Evolutionary conservation across 64 coral and sea anemone species (phyloP).

Genomic region (Orbicella faveolata): DNA sequence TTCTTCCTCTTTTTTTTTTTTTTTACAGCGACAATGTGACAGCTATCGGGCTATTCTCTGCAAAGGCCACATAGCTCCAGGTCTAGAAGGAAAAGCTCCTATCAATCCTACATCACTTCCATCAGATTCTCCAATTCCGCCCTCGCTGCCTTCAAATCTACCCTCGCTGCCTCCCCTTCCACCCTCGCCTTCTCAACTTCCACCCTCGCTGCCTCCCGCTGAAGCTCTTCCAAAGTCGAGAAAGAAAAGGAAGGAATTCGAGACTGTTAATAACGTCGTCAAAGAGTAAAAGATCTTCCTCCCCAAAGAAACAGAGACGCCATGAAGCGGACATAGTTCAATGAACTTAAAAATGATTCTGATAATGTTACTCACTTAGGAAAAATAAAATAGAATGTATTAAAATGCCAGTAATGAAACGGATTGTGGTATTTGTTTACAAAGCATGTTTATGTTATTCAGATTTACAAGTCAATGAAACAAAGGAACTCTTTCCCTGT

Average conservation of each 20-base stretch:
- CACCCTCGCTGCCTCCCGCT: not conserved
- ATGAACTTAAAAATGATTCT: not conserved
- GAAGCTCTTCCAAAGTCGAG: not conserved
- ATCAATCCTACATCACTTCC: not conserved
- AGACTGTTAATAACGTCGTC: not conserved
- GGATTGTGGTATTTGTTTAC: no score
- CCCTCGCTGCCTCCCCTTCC: not conserved
- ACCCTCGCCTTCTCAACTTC: not conserved
- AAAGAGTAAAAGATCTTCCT: not conserved
- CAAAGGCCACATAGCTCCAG: not conserved
- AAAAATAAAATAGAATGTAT: no score
- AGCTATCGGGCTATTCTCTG: not conserved
- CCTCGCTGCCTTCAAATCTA: not conserved
- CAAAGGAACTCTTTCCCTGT: no score
- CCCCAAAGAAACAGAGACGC: not conserved
- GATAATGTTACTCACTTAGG: not conserved
- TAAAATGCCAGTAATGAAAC: no score
- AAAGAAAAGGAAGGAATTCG: not conserved
- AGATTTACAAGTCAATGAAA: no score
- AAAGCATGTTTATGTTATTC: no score
- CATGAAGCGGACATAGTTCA: not conserved
- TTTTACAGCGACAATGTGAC: slow-evolving; percentile 2
- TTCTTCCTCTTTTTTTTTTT: not conserved
- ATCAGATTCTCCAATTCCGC: not conserved
- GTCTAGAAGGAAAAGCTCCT: not conserved